Conservation (phyloP, 2,797 vertebrate species). For the Pachyuromys duprasi region DNA sequence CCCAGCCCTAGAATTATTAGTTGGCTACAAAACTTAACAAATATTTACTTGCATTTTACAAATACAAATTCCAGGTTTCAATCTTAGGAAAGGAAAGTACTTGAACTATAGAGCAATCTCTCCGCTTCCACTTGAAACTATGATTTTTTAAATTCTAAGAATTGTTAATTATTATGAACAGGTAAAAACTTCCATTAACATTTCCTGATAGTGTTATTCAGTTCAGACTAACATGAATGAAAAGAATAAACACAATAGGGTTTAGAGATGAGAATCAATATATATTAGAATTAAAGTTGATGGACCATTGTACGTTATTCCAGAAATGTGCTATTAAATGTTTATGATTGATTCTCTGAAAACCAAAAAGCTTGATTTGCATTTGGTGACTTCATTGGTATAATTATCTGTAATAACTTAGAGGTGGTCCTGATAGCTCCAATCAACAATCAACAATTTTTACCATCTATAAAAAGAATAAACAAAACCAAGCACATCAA, state of each 20-base stretch:
- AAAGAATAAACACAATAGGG: neutral
- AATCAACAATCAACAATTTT: neutral
- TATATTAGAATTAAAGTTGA: neutral
- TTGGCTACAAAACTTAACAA: too few species aligned
- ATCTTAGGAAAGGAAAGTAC: neutral
- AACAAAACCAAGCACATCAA: neutral
- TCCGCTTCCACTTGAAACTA: neutral
- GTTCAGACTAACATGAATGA: neutral
- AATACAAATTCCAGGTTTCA: neutral
- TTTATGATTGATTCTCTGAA: neutral
- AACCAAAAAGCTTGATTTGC: too few species aligned
- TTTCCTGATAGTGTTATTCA: neutral
- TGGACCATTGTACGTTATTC: neutral
- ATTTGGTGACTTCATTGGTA: neutral
- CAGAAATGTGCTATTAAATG: neutral
- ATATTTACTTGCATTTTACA: neutral
- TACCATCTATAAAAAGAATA: neutral
- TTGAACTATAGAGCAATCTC: neutral
- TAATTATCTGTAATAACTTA: conserved; percentile 14
- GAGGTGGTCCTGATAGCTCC: neutral
- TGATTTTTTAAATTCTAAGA: neutral
- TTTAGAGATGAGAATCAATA: neutral
- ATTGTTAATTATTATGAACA: neutral
- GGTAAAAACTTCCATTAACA: neutral
- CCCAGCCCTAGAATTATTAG: neutral